Evolutionary conservation across 2,888 invertebrate genomes (phyloP), one percentile per base, ranked within the genome.

Genomic region (Drosophila vallismaia): DNA sequence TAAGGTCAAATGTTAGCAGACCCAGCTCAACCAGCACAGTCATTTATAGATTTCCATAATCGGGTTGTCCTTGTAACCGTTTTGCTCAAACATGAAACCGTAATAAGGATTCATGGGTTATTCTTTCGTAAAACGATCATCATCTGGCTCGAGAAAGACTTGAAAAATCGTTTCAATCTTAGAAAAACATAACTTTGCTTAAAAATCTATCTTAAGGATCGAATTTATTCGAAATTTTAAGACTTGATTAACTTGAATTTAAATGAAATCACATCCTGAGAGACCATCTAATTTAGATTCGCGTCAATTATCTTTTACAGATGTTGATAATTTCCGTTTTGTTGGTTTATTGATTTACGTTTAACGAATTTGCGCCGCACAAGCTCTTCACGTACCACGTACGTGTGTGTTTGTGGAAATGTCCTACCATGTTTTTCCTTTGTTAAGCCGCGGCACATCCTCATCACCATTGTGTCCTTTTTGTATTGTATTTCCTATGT

Each of bases 31-130:
- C 55, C 57, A 50, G 56, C 60, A 26, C 52, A 62, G 63, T 52
- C 66, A 55, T 77, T 76, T 55, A 82, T 74, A 58, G 60, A 69
- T 71, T 68, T 29, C 54, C 53, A 62, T 87, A 82, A 82, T 85
- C 85, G 67, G 54, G 66, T 79, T 82, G 83, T 82, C 86, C 81
- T 82, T 85, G 81, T 79, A 85, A 71, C 76, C 74, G 72, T 79
- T 86, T 83, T 66, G 56, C 68, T 63, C 64, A 83, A 75, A 75
- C 68, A 75, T 60, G 59, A 51, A 72, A 62, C 42, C 24, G 45
- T 53, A 59, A 46, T 56, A 58, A 66, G 42, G 38, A 58, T 52
- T 31, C 55, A 26, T 9, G 45, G 51, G 28, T 42, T 10, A 9
- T 53, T 19, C 24, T 38, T 64, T 14, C 31, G 8, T 1, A 38